Evolutionary conservation across 2,113 vertebrate species (phyloP), one percentile per base, ranked within the genome.

Genomic region (Azemiops feae): DNA sequence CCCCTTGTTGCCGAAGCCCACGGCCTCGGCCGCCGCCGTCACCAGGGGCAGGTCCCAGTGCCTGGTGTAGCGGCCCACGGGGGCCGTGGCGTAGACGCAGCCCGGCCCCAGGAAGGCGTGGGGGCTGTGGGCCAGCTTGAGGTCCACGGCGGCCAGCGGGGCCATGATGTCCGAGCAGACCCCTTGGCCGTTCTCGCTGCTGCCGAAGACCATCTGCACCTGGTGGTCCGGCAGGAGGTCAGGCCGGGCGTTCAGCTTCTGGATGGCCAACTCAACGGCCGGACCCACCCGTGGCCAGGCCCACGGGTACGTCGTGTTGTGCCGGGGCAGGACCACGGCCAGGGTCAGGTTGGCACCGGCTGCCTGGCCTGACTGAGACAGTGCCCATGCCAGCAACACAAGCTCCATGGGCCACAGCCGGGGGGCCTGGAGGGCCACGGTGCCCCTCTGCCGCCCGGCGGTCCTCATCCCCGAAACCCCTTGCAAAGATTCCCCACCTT

Each of bases 211-310:
- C 45, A 97, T 98, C 1, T 92, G 95, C 0, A 99, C 95, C 1
- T 93, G 95, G 96, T 98, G 97, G 12, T 97, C 96, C 0, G 98
- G 97, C 2, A 99, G 97, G 22, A 99, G 74, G 9, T 93, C 93
- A 0, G 96, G 96, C 10, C 97, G 97, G 0, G 95, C 88, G 52
- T 98, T 98, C 1, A 99, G 95, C 11, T 69, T 89, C 0, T 60
- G 94, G 0, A 98, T 74, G 0, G 99, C 99, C 22, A 98, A 96
- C 0, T 96, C 94, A 30, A 99, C 94, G 0, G 98, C 99, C 0
- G 99, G 99, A 0, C 98, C 98, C 34, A 99, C 98, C 11, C 99
- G 98, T 4, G 98, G 98, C 99, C 98, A 99, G 3, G 99, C 98
- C 99, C 99, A 99, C 0, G 99, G 98, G 97, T 99, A 99, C 2